Evolutionary conservation across 1,140 invertebrate species (phyloP).

Genomic region (Drosophila erecta): DNA sequence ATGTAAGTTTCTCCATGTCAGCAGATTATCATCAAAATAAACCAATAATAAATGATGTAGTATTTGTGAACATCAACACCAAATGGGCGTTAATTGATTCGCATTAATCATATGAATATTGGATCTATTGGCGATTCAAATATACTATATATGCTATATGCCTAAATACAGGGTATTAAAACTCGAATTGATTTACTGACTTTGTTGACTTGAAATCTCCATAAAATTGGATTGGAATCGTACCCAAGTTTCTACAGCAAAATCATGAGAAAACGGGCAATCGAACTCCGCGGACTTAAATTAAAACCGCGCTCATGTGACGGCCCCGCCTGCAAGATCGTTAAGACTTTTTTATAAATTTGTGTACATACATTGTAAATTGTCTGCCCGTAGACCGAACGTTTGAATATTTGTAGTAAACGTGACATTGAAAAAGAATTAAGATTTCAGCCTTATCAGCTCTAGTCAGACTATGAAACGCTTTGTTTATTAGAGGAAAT

Average conservation of each 20-base stretch:
- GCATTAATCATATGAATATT: not conserved
- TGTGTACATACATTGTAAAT: not conserved
- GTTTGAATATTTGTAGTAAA: slow-evolving; percentile 14
- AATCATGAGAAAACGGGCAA: not conserved
- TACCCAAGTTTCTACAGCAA: not conserved
- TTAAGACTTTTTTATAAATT: slow-evolving; percentile 28
- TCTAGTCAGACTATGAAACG: slow-evolving; percentile 15
- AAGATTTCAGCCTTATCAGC: slow-evolving; percentile 8
- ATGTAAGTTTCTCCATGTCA: not conserved
- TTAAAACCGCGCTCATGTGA: slow-evolving; percentile 2
- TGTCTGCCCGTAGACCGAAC: not conserved
- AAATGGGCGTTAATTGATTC: not conserved
- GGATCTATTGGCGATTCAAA: not conserved
- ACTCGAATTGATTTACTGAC: too few relatives aligned
- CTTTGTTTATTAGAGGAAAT: slow-evolving; percentile 18
- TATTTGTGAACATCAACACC: not conserved
- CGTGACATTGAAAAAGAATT: slow-evolving; percentile 11
- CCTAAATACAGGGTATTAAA: not conserved
- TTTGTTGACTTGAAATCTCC: not conserved
- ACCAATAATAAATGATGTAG: not conserved
- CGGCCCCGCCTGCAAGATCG: slow-evolving; percentile 7
- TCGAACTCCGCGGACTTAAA: not conserved
- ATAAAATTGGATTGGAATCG: not conserved
- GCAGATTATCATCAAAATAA: not conserved
- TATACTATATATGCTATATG: not conserved